A percentile compares a stretch with the other conserved stretches of the same genome.
phyloP scores from a whole-genome alignment of 2,113 vertebrate species.

The Gallinago jamesoni region DNA sequence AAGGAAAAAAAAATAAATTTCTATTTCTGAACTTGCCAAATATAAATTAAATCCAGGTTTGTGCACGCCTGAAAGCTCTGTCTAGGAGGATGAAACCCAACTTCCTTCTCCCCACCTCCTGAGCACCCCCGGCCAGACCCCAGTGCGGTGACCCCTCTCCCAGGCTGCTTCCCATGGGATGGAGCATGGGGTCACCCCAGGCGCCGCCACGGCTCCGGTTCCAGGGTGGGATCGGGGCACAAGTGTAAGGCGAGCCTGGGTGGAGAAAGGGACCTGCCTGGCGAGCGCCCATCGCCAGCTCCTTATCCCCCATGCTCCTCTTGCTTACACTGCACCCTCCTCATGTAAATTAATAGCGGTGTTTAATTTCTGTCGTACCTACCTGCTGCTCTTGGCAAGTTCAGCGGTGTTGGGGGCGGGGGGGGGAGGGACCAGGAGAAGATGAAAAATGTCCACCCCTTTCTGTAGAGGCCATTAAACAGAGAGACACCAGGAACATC shows the following conservation, averaged over 20 bases:
- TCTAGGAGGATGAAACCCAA: background rate
- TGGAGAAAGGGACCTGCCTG: fast-evolving
- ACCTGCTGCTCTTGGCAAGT: slow-evolving; percentile 3
- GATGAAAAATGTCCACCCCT: background rate
- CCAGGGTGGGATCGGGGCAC: fast-evolving
- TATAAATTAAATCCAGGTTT: background rate
- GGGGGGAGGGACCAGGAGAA: background rate
- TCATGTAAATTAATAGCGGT: slow-evolving; percentile 29
- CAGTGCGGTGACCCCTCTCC: background rate
- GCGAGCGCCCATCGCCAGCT: background rate
- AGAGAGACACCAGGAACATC: background rate
- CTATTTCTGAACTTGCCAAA: background rate
- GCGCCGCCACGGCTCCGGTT: fast-evolving
- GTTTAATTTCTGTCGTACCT: background rate
- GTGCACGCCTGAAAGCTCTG: background rate
- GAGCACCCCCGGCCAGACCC: background rate
- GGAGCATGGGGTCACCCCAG: background rate
- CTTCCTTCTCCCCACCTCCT: background rate
- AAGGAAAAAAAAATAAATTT: background rate
- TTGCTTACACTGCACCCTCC: background rate
- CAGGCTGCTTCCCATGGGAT: fast-evolving
- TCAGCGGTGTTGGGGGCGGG: background rate
- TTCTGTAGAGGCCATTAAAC: background rate
- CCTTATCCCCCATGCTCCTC: background rate
- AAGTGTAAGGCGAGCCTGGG: background rate